A percentile compares a stretch with the other conserved stretches of the same genome.
phyloP scores from a whole-genome alignment of 2,888 invertebrate species.

The Esperia sulphurella region DNA sequence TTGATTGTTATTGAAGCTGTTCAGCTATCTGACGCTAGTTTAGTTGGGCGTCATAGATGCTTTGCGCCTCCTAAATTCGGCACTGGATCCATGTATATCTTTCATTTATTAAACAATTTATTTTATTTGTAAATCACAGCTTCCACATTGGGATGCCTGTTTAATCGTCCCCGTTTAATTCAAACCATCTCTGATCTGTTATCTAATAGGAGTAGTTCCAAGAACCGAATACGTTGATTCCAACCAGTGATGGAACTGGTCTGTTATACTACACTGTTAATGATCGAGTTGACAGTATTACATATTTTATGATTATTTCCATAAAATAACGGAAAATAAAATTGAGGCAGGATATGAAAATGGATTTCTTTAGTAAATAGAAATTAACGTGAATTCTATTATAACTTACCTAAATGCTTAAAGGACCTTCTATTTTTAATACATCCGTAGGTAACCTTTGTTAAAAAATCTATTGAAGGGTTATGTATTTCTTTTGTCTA shows the following conservation, averaged over 20 bases:
- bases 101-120: slow-evolving; percentile 2
- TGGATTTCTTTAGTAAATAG: too few species aligned
- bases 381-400: too few species aligned
- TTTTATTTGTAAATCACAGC: slow-evolving; percentile 24
- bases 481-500: too few species aligned
- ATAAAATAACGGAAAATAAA: slow-evolving; percentile 10
- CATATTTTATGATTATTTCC: slow-evolving; percentile 29
- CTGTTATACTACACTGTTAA: slow-evolving; percentile 51
- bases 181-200: slow-evolving; percentile 63
- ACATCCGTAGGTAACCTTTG: too few species aligned
- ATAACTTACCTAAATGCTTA: too few species aligned
- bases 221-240: slow-evolving; percentile 55
- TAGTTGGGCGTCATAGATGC: background rate
- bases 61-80: background rate
- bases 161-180: slow-evolving; percentile 57
- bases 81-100: background rate
- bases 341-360: background rate
- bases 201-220: slow-evolving; percentile 65
- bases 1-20: too few species aligned
- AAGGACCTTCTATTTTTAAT: too few species aligned
- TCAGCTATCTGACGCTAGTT: too few species aligned
- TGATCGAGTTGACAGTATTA: slow-evolving; percentile 48
- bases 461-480: too few species aligned
- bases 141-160: slow-evolving; percentile 21
- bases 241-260: slow-evolving; percentile 44